Conservation (phyloP, 2,113 vertebrate species). For the Anhinga anhinga region DNA sequence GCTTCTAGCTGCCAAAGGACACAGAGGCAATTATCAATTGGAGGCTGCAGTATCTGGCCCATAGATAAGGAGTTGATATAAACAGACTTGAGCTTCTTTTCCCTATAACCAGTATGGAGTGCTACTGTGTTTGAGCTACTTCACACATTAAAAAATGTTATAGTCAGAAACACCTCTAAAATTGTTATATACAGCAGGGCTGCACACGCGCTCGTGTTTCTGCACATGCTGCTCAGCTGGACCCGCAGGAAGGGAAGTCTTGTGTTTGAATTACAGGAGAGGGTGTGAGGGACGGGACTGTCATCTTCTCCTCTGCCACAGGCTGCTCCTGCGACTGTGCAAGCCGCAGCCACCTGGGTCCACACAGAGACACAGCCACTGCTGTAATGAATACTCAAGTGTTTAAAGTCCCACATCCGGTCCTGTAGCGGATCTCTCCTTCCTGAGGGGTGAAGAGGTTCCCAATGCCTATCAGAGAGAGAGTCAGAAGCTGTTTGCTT, state of each 20-base stretch:
- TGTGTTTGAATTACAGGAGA: fast-evolving
- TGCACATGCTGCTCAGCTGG: fast-evolving
- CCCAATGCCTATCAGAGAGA: background rate
- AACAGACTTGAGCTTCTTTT: background rate
- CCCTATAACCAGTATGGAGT: background rate
- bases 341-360: fast-evolving
- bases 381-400: background rate
- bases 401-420: background rate
- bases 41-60: background rate
- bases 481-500: background rate
- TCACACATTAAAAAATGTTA: background rate
- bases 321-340: background rate
- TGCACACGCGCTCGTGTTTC: fast-evolving
- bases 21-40: background rate
- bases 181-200: background rate
- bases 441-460: background rate
- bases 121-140: background rate
- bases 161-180: background rate
- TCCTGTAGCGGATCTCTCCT: background rate
- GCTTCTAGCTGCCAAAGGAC: background rate
- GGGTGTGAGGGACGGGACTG: background rate
- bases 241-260: background rate
- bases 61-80: background rate
- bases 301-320: background rate
- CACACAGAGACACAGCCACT: fast-evolving